These are phyloP conservation scores for Romanogobio albipinnatus DNA, from an alignment of 2,113 vertebrate species.

Conservation along the genomic window DNA sequence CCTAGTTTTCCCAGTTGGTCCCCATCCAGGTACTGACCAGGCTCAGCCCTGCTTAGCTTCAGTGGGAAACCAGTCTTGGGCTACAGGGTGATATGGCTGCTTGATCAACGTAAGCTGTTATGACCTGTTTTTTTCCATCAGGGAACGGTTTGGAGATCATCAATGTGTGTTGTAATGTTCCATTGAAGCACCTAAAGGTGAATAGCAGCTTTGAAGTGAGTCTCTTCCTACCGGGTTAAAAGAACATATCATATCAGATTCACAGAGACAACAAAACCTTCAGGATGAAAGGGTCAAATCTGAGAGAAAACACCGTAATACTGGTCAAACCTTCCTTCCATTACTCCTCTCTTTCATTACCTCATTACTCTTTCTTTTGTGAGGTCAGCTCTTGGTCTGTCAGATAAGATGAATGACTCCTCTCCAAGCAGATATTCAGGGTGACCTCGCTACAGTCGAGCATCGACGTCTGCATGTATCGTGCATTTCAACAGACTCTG, in stretches of 20 bases:
- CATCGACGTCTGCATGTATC: neutral
- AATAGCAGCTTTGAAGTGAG: constrained; percentile 13
- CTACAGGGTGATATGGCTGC: too few relatives aligned
- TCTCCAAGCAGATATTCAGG: neutral
- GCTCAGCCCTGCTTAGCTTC: too few relatives aligned
- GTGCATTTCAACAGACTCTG: neutral
- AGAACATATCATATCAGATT: constrained; percentile 6
- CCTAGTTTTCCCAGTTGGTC: too few relatives aligned
- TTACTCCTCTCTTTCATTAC: constrained; percentile 17
- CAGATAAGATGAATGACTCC: constrained; percentile 15
- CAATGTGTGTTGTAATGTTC: neutral
- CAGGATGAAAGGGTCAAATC: constrained; percentile 19
- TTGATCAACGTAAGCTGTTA: neutral
- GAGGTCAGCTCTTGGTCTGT: constrained; percentile 12
- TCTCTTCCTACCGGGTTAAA: neutral
- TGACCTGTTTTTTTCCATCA: neutral
- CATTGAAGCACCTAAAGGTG: neutral
- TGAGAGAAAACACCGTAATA: neutral
- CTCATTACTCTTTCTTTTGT: constrained; percentile 10
- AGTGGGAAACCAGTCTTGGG: too few relatives aligned
- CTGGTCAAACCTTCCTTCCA: constrained; percentile 1
- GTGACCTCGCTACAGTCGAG: constrained; percentile 7
- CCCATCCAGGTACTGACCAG: too few relatives aligned
- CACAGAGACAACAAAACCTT: neutral
- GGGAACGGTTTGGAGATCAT: neutral